Base-by-base conservation (phyloP, 2,113 vertebrate species). In the Micronycteris hirsuta region DNA sequence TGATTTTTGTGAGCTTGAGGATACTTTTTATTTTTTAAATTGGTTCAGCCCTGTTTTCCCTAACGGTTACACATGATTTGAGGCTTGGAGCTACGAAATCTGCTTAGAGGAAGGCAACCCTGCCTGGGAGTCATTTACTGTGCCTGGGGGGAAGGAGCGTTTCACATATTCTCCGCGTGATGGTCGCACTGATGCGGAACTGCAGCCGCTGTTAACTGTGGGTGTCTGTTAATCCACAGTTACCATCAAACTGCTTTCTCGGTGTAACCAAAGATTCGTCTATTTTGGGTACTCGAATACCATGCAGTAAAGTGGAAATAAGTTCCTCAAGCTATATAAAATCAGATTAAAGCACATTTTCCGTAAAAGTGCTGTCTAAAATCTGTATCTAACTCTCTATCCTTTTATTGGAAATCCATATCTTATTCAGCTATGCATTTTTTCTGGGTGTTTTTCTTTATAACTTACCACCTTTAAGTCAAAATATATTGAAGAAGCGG, bases 101-200 rank as follows among this genome's bases (percentile, higher is more conserved):
- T 96, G 77, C 82, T 97, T 91, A 96, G 94, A 61, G 33, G 86
- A 91, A 94, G 93, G 87, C 96, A 96, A 97, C 95, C 96, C 85
- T 91, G 67, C 67, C 81, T 94, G 49, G 24, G 86, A 94, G 94
- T 68, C 63, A 31, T 74, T 95, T 67, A 61, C 89, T 77, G 76
- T 85, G 88, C 91, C 89, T 56, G 70, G 31, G 82, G 10, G 36
- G 58, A 52, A 28, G 65, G 83, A 19, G 49, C 24, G 15, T 63
- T 95, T 78, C 61, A 20, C 78, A 47, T 49, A 86, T 89, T 83
- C 92, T 86, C 82, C 45, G 45, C 36, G 17, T 45, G 88, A 87
- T 73, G 86, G 87, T 43, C 56, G 56, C 16, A 45, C 68, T 2
- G 52, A 68, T 31, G 41, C 68, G 78, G n/a, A 83, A 52, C 22